These are phyloP conservation scores for Orycteropus afer DNA, from an alignment of 2,113 vertebrate genomes.

Conservation along the genomic window DNA sequence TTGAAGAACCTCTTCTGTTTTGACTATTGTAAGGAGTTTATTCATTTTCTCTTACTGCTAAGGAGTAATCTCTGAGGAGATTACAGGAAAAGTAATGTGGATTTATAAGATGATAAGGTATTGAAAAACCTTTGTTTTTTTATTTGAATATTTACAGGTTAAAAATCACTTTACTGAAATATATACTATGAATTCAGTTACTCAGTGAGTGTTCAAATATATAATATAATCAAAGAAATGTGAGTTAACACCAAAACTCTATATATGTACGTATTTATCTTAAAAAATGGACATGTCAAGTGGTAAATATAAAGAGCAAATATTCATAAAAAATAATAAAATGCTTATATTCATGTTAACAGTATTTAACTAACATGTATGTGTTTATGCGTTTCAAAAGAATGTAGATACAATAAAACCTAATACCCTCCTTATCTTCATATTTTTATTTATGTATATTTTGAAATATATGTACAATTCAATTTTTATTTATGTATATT, in stretches of 20 bases:
- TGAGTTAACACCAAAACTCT: conserved; percentile 12
- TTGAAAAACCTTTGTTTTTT: not conserved
- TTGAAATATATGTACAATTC: not conserved
- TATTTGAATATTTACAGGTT: not conserved
- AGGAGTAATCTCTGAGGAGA: no score
- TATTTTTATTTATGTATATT: not conserved
- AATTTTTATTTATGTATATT: not conserved
- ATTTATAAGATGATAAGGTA: not conserved
- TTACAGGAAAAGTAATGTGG: not conserved
- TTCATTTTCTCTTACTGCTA: not conserved
- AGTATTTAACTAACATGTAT: not conserved
- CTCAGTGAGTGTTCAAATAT: not conserved
- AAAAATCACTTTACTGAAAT: not conserved
- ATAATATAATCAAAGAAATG: not conserved
- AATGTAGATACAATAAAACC: not conserved
- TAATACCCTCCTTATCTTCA: not conserved
- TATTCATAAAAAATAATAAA: not conserved
- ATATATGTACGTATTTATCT: not conserved
- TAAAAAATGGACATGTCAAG: not conserved
- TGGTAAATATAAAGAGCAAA: not conserved
- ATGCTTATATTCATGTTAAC: not conserved
- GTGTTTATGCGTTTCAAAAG: not conserved
- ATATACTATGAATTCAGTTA: not conserved
- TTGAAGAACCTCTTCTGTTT: not conserved
- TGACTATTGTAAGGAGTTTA: not conserved